phyloP scores from a whole-genome alignment of 2,888 invertebrate species.

The Panzeria rudis region DNA sequence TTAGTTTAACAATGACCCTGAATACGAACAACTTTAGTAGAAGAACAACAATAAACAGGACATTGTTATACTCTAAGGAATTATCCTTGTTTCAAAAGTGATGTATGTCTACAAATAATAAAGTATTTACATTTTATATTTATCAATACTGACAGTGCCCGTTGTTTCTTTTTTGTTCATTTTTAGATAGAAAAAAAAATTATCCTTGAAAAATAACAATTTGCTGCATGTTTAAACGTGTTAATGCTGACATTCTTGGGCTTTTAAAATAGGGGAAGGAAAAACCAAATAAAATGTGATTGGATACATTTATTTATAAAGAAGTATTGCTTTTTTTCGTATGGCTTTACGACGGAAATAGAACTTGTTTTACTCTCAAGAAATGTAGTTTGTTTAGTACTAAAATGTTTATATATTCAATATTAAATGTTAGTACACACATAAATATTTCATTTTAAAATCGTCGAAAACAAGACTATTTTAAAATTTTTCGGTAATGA shows the following conservation, averaged over 20 bases:
- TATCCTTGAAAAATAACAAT: slow-evolving; percentile 27
- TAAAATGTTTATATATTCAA: too few relatives aligned
- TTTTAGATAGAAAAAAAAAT: neutral
- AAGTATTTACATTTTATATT: slow-evolving; percentile 70
- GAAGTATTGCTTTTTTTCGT: too few relatives aligned
- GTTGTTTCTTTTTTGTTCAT: neutral
- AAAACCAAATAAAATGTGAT: too few relatives aligned
- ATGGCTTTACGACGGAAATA: too few relatives aligned
- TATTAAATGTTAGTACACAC: too few relatives aligned
- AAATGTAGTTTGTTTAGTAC: too few relatives aligned
- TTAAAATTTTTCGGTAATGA: too few relatives aligned
- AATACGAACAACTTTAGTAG: slow-evolving; percentile 33
- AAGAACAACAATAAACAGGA: slow-evolving; percentile 57
- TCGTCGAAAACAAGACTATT: too few relatives aligned
- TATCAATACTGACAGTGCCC: slow-evolving; percentile 55
- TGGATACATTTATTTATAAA: too few relatives aligned
- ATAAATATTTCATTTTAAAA: too few relatives aligned
- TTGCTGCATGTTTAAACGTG: slow-evolving; percentile 63
- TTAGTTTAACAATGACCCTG: slow-evolving; percentile 62
- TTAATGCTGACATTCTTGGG: slow-evolving; percentile 54
- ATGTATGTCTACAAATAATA: slow-evolving; percentile 67
- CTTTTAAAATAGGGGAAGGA: slow-evolving; percentile 23
- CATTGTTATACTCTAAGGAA: slow-evolving; percentile 65
- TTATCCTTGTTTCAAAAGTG: slow-evolving; percentile 61
- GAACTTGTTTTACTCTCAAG: too few relatives aligned